These are phyloP conservation scores for Crambe crambe DNA, from an alignment of 37 sponge, comb jelly and placozoan genomes.

Conservation along the genomic window DNA sequence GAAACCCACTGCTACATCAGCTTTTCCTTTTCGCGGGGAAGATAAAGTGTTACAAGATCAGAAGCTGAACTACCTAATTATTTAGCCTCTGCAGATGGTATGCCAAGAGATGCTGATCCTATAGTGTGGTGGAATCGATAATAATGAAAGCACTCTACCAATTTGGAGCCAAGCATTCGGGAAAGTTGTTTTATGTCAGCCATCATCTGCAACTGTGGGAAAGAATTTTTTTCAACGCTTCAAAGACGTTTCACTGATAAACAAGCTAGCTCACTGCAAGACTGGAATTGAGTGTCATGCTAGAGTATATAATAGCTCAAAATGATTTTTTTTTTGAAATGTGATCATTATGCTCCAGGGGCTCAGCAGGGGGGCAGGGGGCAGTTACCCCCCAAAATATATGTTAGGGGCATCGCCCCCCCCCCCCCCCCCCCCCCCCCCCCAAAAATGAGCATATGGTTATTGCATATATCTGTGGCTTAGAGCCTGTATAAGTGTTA, in stretches of 20 bases:
- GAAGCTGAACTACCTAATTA: conserved; percentile 25
- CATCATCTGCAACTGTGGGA: conserved; percentile 30
- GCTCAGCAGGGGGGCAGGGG: no score
- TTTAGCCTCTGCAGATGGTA: conserved; percentile 29
- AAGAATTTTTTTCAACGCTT: conserved; percentile 18
- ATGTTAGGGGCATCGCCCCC: no score
- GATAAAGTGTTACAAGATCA: conserved; percentile 3
- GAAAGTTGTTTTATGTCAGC: conserved; percentile 16
- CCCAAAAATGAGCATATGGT: no score
- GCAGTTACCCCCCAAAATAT: no score
- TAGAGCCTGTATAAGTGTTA: no score
- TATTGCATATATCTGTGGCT: no score
- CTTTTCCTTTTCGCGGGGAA: not conserved
- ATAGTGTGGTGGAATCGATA: not conserved
- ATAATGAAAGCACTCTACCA: conserved; percentile 16
- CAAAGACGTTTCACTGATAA: not conserved
- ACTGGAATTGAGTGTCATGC: not conserved
- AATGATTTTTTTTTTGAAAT: not conserved
- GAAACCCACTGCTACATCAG: conserved; percentile 28
- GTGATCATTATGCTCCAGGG: no score
- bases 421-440: no score
- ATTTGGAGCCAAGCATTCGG: conserved; percentile 15
- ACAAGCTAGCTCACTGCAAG: not conserved
- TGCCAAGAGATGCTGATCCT: conserved; percentile 19
- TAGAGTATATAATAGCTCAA: conserved; percentile 3